phyloP scores from a whole-genome alignment of 2,888 invertebrate species.

The Pyrgus malvae region DNA sequence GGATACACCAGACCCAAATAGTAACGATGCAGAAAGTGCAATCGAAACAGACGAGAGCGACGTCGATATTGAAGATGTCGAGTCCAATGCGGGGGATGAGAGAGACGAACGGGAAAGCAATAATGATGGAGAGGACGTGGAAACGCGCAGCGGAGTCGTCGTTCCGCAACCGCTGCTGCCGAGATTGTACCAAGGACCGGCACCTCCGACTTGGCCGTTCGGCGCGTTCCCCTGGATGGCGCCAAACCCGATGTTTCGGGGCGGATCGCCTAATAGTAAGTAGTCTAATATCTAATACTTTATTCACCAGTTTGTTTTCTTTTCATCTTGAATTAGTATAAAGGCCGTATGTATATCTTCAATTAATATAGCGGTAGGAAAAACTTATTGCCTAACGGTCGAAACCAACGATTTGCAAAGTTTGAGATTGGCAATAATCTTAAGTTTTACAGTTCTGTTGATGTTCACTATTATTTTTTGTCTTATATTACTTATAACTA shows the following conservation, averaged over 20 bases:
- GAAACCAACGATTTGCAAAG: too few species aligned
- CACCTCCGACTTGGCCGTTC: conserved; percentile 82
- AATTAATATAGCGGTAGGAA: too few species aligned
- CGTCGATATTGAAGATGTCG: conserved; percentile 75
- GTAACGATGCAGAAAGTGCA: conserved; percentile 69
- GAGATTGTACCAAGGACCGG: conserved; percentile 79
- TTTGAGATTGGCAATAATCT: too few species aligned
- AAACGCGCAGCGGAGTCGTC: conserved; percentile 79
- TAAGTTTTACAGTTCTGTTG: too few species aligned
- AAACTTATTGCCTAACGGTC: too few species aligned
- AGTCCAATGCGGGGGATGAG: conserved; percentile 67
- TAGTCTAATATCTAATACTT: too few species aligned
- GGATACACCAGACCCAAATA: conserved; percentile 56
- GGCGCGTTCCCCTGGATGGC: conserved; percentile 86
- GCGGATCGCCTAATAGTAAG: conserved; percentile 83
- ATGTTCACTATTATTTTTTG: too few species aligned
- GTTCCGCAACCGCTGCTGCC: conserved; percentile 86
- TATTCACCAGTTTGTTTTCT: too few species aligned
- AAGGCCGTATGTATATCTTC: too few species aligned
- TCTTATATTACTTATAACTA: too few species aligned
- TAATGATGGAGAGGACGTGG: conserved; percentile 61
- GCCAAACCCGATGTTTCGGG: conserved; percentile 82
- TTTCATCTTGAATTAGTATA: too few species aligned
- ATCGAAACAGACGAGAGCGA: conserved; percentile 72
- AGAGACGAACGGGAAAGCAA: conserved; percentile 62